Conservation (phyloP, 2,113 vertebrate genomes). For the Aleadryas rufinucha region DNA sequence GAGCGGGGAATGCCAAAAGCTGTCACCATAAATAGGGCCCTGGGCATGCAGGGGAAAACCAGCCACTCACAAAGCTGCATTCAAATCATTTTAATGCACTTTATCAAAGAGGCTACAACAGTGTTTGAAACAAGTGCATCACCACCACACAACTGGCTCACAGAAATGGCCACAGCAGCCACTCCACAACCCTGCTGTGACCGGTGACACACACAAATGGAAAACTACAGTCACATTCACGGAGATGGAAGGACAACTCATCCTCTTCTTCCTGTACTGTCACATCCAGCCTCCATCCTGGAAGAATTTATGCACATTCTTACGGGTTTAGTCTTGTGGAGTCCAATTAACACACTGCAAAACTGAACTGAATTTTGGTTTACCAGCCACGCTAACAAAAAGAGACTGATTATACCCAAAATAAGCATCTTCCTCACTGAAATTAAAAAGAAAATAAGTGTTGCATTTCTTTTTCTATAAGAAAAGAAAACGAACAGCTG, state of each 20-base stretch:
- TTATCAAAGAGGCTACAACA: neutral
- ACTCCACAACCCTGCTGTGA: neutral
- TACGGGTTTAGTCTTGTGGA: neutral
- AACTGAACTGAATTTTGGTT: neutral
- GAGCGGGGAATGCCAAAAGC: neutral
- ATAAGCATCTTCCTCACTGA: neutral
- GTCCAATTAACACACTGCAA: neutral
- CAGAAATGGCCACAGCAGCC: neutral
- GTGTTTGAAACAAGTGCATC: neutral
- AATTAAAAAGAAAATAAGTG: neutral
- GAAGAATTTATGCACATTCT: neutral
- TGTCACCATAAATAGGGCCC: accelerated
- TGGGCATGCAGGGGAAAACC: neutral
- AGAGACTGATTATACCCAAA: neutral
- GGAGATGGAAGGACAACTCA: neutral
- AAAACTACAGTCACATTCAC: neutral
- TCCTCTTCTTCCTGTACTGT: neutral
- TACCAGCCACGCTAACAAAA: neutral
- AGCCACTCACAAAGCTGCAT: neutral
- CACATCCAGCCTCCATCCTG: neutral
- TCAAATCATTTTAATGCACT: neutral
- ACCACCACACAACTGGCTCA: neutral
- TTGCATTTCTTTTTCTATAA: conserved; percentile 27
- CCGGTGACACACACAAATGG: neutral
- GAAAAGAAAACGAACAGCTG: conserved; percentile 39